Evolutionary conservation across 2,888 invertebrate genomes (phyloP).

Genomic region (Flabesymbios commensalis): DNA sequence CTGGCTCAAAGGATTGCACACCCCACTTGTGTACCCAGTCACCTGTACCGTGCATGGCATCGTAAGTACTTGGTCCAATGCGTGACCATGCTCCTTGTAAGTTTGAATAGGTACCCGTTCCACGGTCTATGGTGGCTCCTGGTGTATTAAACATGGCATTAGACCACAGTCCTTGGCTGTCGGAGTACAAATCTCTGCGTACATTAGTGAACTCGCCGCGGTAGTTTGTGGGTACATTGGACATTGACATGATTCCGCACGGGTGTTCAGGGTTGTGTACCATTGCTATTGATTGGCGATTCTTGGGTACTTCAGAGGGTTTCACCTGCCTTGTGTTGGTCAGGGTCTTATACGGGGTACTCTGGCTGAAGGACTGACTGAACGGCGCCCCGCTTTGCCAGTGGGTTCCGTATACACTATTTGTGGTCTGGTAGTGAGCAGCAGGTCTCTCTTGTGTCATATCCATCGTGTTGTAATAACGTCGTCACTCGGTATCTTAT

Average conservation of each 20-base stretch:
- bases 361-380: conserved; percentile 25
- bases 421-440: conserved; percentile 21
- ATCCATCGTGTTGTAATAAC: background rate
- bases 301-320: conserved; percentile 14
- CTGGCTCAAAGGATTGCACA: conserved; percentile 27
- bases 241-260: conserved; percentile 35
- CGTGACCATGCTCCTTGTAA: conserved; percentile 35
- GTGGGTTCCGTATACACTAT: conserved; percentile 25
- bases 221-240: conserved; percentile 33
- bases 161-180: conserved; percentile 32
- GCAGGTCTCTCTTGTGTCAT: background rate
- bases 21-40: conserved; percentile 34
- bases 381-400: conserved; percentile 24
- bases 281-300: conserved; percentile 16
- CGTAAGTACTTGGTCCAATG: conserved; percentile 35
- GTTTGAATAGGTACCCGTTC: conserved; percentile 35
- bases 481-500: too few relatives aligned
- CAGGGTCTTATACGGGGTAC: conserved; percentile 25
- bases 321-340: conserved; percentile 14
- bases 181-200: conserved; percentile 26
- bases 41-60: conserved; percentile 28
- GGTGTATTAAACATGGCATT: conserved; percentile 32
- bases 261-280: conserved; percentile 33
- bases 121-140: conserved; percentile 29
- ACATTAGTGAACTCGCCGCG: conserved; percentile 33